Evolutionary conservation across 2,113 vertebrate species (phyloP), one percentile per base, ranked within the genome.

Genomic region (Nettapus auritus): DNA sequence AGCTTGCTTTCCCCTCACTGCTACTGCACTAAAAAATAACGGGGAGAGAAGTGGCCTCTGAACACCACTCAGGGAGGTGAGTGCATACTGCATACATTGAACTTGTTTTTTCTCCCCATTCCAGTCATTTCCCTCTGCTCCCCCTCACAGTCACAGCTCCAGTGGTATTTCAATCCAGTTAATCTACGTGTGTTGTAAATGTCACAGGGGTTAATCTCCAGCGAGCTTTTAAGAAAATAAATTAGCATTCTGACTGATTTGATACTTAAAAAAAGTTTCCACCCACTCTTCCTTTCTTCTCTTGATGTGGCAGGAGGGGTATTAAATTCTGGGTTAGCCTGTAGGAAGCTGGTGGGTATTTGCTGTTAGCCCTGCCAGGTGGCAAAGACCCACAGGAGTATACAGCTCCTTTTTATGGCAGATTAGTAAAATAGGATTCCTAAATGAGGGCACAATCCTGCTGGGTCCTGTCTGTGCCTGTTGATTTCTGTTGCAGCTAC

Each of bases 221-320:
- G 84, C 75, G 40, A 91, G 94, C 96, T 95, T 97, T 97, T 96
- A 96, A 94, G 95, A 97, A 96, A 97, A 96, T 95, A 97, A 97
- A 96, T 96, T 94, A 91, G 95, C 94, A 88, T 95, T 97, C 94
- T 85, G 67, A 87, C 93, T 94, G 94, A 95, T 94, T 96, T 88
- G 89, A 95, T 96, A 96, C 93, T 95, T 93, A 16, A 22, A 93
- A 94, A 95, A 96, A 96, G 91, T 97, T 97, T 97, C 89, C 95
- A 92, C 95, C 95, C 96, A 96, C 94, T 95, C 89, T 59, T 92
- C 75, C 74, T 96, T 97, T 97, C 94, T 96, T 97, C 89, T 87
- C 84, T 69, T 96, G 87, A 87, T 3, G 2, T 94, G 91, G 82
- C 93, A 96, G 93, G 89, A 96, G 75, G 67, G 74, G 50, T 92